Percentiles rank a stretch among this genome's conserved stretches.
phyloP scores from a whole-genome alignment of 2,888 invertebrate species.

The Esperia sulphurella region DNA sequence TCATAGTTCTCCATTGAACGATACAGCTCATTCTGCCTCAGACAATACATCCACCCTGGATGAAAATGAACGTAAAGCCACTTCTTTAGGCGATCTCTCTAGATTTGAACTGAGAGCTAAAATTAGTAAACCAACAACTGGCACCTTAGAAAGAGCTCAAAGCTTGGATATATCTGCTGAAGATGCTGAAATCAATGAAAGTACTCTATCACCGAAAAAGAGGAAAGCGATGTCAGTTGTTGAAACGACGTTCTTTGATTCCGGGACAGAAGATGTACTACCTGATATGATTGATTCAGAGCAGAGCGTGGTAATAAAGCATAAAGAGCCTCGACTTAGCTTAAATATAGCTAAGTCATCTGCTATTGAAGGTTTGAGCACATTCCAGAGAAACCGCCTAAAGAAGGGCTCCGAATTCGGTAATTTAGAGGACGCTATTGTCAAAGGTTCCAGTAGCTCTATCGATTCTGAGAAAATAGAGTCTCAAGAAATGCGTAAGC shows the following conservation, averaged over 20 bases:
- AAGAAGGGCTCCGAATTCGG: conserved; percentile 89
- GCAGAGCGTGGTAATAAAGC: conserved; percentile 56
- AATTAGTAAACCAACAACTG: conserved; percentile 67
- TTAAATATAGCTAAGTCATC: conserved; percentile 69
- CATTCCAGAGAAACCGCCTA: conserved; percentile 83
- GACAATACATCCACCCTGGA: conserved; percentile 72
- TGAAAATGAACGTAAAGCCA: conserved; percentile 85
- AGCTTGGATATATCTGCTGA: conserved; percentile 86
- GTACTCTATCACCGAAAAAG: conserved; percentile 78
- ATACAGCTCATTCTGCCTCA: conserved; percentile 57
- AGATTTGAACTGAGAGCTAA: conserved; percentile 78
- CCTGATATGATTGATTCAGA: conserved; percentile 67
- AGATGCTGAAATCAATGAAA: conserved; percentile 66
- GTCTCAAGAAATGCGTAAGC: conserved; percentile 34
- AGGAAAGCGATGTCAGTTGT: conserved; percentile 82
- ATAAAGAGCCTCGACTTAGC: conserved; percentile 79
- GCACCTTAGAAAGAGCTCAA: conserved; percentile 87
- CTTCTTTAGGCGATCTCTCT: conserved; percentile 88
- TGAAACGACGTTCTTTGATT: conserved; percentile 66
- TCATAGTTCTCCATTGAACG: conserved; percentile 82
- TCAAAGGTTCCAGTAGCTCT: conserved; percentile 74
- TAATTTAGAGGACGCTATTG: conserved; percentile 86
- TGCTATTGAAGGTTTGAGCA: conserved; percentile 82
- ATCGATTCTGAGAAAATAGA: conserved; percentile 63
- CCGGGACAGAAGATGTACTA: conserved; percentile 57